Percentiles rank a stretch among this genome's conserved stretches.
Conservation (phyloP, 2,113 vertebrate species). For the Mesocricetus auratus region DNA sequence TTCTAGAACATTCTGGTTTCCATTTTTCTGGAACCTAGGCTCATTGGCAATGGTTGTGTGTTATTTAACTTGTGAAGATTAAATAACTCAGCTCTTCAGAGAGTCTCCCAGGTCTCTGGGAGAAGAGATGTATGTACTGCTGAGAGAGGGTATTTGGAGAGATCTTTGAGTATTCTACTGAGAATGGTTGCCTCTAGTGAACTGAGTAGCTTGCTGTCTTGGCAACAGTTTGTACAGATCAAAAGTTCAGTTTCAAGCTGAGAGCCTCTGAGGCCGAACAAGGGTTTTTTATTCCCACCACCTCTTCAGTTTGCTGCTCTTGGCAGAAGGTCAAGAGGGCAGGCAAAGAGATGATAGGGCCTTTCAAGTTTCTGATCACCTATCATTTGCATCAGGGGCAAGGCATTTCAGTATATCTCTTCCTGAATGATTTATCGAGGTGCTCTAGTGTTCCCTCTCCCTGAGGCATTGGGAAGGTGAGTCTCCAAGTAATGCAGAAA, state of each 20-base stretch:
- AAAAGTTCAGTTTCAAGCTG: conserved; percentile 73
- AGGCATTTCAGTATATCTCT: conserved; percentile 85
- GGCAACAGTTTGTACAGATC: conserved; percentile 53
- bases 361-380: conserved; percentile 83
- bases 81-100: background rate
- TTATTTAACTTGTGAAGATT: background rate
- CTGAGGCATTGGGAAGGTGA: conserved; percentile 82
- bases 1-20: background rate
- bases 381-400: conserved; percentile 83
- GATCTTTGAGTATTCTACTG: background rate
- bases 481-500: conserved; percentile 92
- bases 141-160: too few relatives aligned
- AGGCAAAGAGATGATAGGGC: conserved; percentile 77
- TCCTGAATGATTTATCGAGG: conserved; percentile 94
- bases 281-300: conserved; percentile 75
- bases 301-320: conserved; percentile 68
- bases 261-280: conserved; percentile 64
- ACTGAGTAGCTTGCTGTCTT: background rate
- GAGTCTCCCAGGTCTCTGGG: background rate
- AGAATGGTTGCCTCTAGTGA: background rate
- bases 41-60: background rate
- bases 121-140: background rate
- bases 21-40: background rate
- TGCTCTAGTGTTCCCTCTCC: conserved; percentile 89
- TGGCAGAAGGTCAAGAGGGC: conserved; percentile 71